Base-by-base conservation (phyloP, 1,140 invertebrate genomes). In the Brachionus koreanus region DNA sequence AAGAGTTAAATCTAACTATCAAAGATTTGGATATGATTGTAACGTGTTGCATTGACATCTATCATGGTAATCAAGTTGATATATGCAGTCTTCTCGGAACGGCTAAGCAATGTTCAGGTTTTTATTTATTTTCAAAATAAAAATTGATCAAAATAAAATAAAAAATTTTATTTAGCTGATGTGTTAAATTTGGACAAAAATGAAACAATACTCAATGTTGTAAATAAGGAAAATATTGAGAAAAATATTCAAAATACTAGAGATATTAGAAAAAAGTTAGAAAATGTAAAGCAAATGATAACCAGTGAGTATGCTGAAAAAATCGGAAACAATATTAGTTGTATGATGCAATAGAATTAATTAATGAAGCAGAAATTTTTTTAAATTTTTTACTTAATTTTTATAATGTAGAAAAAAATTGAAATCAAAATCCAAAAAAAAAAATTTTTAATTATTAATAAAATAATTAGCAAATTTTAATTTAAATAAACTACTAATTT, bases 251-350 rank as follows among this genome's bases (percentile, higher is more conserved):
- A 43, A 29, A 46, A 74, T 43, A n/a, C 43, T 6, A 74, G 43
- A 74, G 69, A 74, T 2, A 25, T 46, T 10, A 29, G 69, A 43
- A 74, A 49, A 46, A 29, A 74, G 46, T 74, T 74, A 29, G 69
- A 74, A 42, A 16, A 74, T 25, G 43, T 74, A 9, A 74, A 49
- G 46, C 39, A 74, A 46, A 74, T 46, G 39, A 74, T 74, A 46
- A 74, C 69, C 9, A 46, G 19, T 46, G 69, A 74, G 19, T 74
- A 74, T 74, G 69, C 69, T 46, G 69, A 74, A 49, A 74, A 74
- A 46, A 74, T 74, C 43, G 69, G 69, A 23, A 74, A 74, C 23
- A 74, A 74, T n/a, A 74, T 74, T 10, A 74, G 69, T 29, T 74
- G 69, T 74, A 74, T 74, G 42, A 74, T 46, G 37, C 69, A 74